Percentiles rank a stretch among this genome's conserved stretches.
phyloP scores from a whole-genome alignment of 2,888 invertebrate species.

The Hirtodrosophila trivittata region DNA sequence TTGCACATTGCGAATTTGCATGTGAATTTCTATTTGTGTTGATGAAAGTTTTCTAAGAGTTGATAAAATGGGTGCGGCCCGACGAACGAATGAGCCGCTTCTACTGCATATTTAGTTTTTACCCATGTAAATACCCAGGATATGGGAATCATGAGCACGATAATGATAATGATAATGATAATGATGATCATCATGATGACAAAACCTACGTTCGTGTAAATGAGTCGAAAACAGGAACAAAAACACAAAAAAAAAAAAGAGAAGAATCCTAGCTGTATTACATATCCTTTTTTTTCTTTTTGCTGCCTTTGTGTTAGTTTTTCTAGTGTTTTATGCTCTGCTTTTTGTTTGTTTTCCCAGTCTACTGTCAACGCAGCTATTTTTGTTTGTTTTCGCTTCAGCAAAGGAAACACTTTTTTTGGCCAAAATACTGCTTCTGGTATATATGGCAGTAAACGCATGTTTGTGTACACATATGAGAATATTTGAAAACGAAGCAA shows the following conservation, averaged over 20 bases:
- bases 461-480: slow-evolving; percentile 21
- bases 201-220: slow-evolving; percentile 59
- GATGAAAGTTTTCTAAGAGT: slow-evolving; percentile 60
- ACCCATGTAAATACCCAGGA: slow-evolving; percentile 9
- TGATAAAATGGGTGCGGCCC: slow-evolving; percentile 46
- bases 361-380: slow-evolving; percentile 61
- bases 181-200: slow-evolving; percentile 14
- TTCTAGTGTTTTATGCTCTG: slow-evolving; percentile 36
- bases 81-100: slow-evolving; percentile 43
- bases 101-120: slow-evolving; percentile 26
- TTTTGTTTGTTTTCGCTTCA: slow-evolving; percentile 49
- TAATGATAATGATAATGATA: slow-evolving; percentile 15
- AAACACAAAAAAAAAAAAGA: no score
- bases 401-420: slow-evolving; percentile 35
- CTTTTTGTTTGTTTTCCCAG: slow-evolving; percentile 52
- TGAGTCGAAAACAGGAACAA: slow-evolving; percentile 52
- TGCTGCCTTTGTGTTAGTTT: slow-evolving; percentile 47
- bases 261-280: no score
- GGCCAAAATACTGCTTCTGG: slow-evolving; percentile 29
- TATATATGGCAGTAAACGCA: slow-evolving; percentile 47
- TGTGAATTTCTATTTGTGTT: slow-evolving; percentile 72
- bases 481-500: neutral
- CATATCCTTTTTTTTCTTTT: slow-evolving; percentile 13
- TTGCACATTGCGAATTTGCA: slow-evolving; percentile 64
- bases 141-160: slow-evolving; percentile 8